Evolutionary conservation across 2,113 vertebrate genomes (phyloP).

Genomic region (Mirza zaza): DNA sequence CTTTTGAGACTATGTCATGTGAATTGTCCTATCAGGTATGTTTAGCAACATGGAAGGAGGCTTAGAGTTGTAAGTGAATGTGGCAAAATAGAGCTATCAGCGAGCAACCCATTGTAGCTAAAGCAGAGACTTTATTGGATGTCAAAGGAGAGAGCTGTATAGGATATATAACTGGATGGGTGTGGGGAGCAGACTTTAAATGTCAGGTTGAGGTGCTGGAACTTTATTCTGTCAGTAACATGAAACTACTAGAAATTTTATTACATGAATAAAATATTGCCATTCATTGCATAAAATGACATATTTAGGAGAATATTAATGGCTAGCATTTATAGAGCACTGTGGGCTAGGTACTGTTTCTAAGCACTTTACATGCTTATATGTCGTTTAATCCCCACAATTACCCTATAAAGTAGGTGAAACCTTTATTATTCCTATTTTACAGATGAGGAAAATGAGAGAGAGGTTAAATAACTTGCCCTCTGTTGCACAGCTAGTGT

Average conservation of each 20-base stretch:
- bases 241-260: constrained; percentile 57
- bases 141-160: neutral
- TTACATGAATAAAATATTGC: constrained; percentile 56
- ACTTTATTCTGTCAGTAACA: constrained; percentile 57
- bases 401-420: constrained; percentile 24
- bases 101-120: neutral
- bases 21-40: neutral
- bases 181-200: constrained; percentile 39
- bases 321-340: constrained; percentile 7
- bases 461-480: neutral
- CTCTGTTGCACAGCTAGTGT: neutral
- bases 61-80: neutral
- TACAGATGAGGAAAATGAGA: constrained; percentile 45
- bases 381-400: neutral
- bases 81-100: neutral
- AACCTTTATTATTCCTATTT: constrained; percentile 1
- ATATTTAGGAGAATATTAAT: constrained; percentile 51
- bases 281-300: constrained; percentile 34
- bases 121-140: neutral
- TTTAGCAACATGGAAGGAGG: neutral
- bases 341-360: neutral
- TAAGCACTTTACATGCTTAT: constrained; percentile 43
- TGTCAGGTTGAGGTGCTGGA: constrained; percentile 42
- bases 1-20: neutral
- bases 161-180: neutral